Base-by-base conservation (phyloP, 2,888 invertebrate genomes). In the Gastracanthus pulcherrimus region DNA sequence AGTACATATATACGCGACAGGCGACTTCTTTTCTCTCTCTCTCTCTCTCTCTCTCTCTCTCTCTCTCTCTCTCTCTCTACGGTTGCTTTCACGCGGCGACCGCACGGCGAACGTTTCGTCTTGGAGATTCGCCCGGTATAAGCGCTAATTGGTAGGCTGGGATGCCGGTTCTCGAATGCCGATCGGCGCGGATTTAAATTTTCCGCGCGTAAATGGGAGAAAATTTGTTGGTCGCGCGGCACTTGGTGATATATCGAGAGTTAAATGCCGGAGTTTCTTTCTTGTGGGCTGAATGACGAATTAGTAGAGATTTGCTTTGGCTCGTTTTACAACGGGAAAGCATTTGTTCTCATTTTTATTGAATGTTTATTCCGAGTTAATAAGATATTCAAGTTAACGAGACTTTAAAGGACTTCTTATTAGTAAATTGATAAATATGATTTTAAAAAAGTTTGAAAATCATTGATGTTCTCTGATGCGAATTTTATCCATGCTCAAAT, bases 111-210 rank as follows among this genome's bases (percentile, higher is more conserved):
- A 16, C 45, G 45, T n/a, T 16, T 45, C 45, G 16, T 31, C n/a
- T 60, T 31, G 60, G 60, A 60, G 60, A 60, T 60, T 60, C 60
- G 60, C 60, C 31, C 31, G 60, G 34, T n/a, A 31, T n/a, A 11
- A 23, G 51, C 51, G 48, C 19, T 62, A 62, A 62, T 62, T 36
- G 36, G 11, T 19, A 4, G 7, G 26, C 19, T 48, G n/a, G 48
- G 48, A 16, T 48, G 6, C n/a, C n/a, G n/a, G n/a, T n/a, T n/a
- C n/a, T n/a, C n/a, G n/a, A n/a, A n/a, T n/a, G n/a, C n/a, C n/a
- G 29, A 29, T 0, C 13, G 55, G 4, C 11, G 29, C 29, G 26
- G 3, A 58, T 58, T 58, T 26, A 29, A 58, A 29, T 58, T 29
- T 29, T 23, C 16, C 58, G 26, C 55, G 55, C 55, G 26, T 6